Evolutionary conservation across 2,888 invertebrate species (phyloP).

Genomic region (Apomyelois bistriatella): DNA sequence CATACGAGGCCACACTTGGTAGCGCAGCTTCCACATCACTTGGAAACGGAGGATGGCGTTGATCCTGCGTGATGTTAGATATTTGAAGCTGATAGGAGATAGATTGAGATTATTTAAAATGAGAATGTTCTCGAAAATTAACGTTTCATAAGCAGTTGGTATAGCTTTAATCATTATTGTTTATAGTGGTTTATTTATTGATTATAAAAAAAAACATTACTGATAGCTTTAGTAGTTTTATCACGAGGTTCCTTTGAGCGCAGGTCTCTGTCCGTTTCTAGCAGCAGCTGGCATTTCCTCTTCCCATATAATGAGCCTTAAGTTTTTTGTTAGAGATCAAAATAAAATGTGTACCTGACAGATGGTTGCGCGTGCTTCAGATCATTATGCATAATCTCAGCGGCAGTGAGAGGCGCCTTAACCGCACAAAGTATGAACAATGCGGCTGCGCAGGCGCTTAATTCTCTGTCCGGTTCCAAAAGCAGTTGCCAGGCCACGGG

Average conservation of each 20-base stretch:
- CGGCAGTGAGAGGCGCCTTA: constrained; percentile 92
- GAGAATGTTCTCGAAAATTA: too few species aligned
- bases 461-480: constrained; percentile 93
- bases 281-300: too few species aligned
- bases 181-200: too few species aligned
- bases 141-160: too few species aligned
- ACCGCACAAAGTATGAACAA: constrained; percentile 96
- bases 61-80: constrained; percentile 46
- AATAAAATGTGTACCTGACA: constrained; percentile 73
- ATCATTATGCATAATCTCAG: constrained; percentile 93
- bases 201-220: too few species aligned
- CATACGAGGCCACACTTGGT: constrained; percentile 99
- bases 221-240: too few species aligned
- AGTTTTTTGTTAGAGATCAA: too few species aligned
- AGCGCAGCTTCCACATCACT: constrained; percentile 97
- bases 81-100: constrained; percentile 39
- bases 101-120: too few species aligned
- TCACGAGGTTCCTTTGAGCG: too few species aligned
- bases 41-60: constrained; percentile 85
- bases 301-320: too few species aligned
- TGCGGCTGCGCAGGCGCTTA: constrained; percentile 91
- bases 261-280: too few species aligned
- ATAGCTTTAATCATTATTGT: too few species aligned
- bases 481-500: constrained; percentile 97
- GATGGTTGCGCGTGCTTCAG: constrained; percentile 91